These are phyloP conservation scores for Oryctes rhinoceros DNA, from an alignment of 1,140 invertebrate species.

Conservation along the genomic window DNA sequence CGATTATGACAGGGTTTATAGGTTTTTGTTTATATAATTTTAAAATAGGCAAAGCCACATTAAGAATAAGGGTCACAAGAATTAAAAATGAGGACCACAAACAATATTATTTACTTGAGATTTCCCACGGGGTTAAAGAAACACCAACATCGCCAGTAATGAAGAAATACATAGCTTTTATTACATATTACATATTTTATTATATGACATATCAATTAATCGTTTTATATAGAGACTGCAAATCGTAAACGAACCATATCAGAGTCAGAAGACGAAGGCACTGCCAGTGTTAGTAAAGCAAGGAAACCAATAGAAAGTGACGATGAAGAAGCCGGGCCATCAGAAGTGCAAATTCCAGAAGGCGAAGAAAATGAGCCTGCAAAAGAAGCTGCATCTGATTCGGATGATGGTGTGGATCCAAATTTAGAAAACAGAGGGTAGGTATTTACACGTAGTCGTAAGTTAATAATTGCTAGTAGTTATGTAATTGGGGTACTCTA, in stretches of 20 bases:
- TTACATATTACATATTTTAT: background rate
- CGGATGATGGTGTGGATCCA: slow-evolving; percentile 67
- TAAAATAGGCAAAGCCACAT: too few relatives aligned
- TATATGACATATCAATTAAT: background rate
- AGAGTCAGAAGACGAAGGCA: slow-evolving; percentile 67
- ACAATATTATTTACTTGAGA: too few relatives aligned
- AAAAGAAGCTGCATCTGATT: slow-evolving; percentile 60
- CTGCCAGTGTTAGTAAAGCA: slow-evolving; percentile 56
- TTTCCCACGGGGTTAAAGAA: too few relatives aligned
- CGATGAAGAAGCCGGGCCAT: slow-evolving; percentile 59
- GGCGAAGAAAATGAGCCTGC: slow-evolving; percentile 55
- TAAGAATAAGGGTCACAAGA: too few relatives aligned
- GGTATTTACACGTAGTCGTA: slow-evolving; percentile 47
- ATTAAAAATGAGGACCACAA: too few relatives aligned
- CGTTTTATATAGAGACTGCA: slow-evolving; percentile 39
- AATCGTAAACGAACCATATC: slow-evolving; percentile 63
- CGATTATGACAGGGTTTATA: too few relatives aligned
- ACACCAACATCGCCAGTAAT: too few relatives aligned
- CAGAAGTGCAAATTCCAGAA: slow-evolving; percentile 59
- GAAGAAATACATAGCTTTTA: too few relatives aligned
- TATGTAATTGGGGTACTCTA: background rate
- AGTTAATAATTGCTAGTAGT: background rate
- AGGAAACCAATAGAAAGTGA: slow-evolving; percentile 64
- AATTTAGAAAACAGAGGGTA: slow-evolving; percentile 56
- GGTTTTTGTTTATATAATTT: too few relatives aligned